Percentiles rank a stretch among this genome's conserved stretches.
phyloP scores from a whole-genome alignment of 2,888 invertebrate species.

The Agrochola lota region DNA sequence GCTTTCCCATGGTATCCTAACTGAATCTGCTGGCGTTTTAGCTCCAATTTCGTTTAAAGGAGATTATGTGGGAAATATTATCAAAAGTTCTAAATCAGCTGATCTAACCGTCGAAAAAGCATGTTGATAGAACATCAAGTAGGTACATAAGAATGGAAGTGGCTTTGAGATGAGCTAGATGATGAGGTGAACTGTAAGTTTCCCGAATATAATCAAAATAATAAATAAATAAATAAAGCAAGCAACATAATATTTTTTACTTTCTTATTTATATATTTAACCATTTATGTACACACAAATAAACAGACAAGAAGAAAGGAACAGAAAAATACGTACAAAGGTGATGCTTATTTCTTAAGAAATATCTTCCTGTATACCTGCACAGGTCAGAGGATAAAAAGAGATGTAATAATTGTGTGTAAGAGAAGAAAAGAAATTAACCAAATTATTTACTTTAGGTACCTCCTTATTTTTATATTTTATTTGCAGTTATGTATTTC shows the following conservation, averaged over 20 bases:
- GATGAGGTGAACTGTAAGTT: too few species aligned
- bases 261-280: background rate
- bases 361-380: too few species aligned
- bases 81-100: background rate
- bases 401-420: too few species aligned
- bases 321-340: too few species aligned
- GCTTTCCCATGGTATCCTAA: conserved; percentile 41
- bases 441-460: background rate
- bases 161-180: background rate
- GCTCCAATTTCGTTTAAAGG: background rate
- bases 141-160: background rate
- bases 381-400: too few species aligned
- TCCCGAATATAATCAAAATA: too few species aligned
- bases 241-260: background rate
- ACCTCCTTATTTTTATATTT: background rate
- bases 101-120: background rate
- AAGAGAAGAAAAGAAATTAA: too few species aligned
- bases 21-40: conserved; percentile 8
- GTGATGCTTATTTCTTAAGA: too few species aligned
- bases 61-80: conserved; percentile 1
- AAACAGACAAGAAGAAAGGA: too few species aligned
- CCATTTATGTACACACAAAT: too few species aligned
- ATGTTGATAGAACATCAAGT: too few species aligned
- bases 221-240: too few species aligned
- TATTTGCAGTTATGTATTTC: background rate